Percentiles rank a stretch among this genome's conserved stretches.
Conservation (phyloP, 2,888 invertebrate genomes). For the Trimorus sp. region DNA sequence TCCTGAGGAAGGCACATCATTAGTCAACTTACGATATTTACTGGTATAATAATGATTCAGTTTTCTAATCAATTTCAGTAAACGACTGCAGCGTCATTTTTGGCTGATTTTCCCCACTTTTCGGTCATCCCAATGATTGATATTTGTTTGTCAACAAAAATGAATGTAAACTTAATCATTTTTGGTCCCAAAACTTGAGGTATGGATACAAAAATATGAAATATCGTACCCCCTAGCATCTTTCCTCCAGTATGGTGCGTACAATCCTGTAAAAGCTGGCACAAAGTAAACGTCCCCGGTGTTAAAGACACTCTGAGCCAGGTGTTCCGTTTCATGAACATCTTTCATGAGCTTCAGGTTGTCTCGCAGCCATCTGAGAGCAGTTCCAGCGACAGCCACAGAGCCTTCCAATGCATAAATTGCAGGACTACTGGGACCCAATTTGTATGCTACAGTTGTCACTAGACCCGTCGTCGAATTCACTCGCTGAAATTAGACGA, state of each 20-base stretch:
- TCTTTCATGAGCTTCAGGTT: constrained; percentile 93
- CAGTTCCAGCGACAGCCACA: constrained; percentile 95
- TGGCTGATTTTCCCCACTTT: no score
- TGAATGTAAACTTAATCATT: no score
- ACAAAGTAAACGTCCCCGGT: constrained; percentile 99
- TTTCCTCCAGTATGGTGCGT: constrained; percentile 99
- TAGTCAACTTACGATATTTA: no score
- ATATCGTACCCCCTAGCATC: constrained; percentile 81
- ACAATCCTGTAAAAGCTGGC: constrained; percentile 97
- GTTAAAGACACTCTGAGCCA: constrained; percentile 91
- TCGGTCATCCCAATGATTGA: no score
- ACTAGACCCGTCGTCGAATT: constrained; percentile 93
- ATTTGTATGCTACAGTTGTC: constrained; percentile 94
- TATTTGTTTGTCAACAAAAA: no score
- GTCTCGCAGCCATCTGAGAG: constrained; percentile 95
- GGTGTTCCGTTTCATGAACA: constrained; percentile 85
- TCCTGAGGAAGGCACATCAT: constrained; percentile 82
- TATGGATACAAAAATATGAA: no score
- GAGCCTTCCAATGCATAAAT: constrained; percentile 98
- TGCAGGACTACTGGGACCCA: constrained; percentile 90
- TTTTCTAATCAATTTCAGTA: no score
- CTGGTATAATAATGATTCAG: no score
- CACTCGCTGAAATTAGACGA: constrained; percentile 82
- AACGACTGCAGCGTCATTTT: no score
- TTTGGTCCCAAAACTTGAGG: no score